Evolutionary conservation across 2,888 invertebrate genomes (phyloP), one percentile per base, ranked within the genome.

Genomic region (Eucera pruinosa): DNA sequence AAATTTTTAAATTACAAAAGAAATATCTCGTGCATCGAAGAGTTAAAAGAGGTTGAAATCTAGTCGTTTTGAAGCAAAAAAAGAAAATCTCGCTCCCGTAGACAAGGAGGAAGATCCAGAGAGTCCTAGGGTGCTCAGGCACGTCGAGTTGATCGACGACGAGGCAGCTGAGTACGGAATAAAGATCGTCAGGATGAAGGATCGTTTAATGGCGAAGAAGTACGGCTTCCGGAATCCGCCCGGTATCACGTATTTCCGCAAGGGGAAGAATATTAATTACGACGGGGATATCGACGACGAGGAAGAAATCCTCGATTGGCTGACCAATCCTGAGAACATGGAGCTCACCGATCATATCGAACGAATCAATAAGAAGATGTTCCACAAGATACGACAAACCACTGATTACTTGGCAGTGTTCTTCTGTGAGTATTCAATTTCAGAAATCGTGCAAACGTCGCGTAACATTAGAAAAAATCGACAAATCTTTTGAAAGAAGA

Each of bases 271-370:
- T 78, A 97, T 98, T 18, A 97, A 97, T 90, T 98, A 98, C 89
- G 98, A 98, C 87, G 98, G 98, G 15, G 98, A 98, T 87, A 96
- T 98, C 78, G 97, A 97, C 86, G 97, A 97, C 86, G 97, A 97
- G 88, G 97, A 97, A 91, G 95, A 96, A 87, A 94, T 97, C 69
- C 93, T 98, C 36, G 98, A 98, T 90, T 98, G 98, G 98, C 93
- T 98, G 15, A 98, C 98, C 0, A 96, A 97, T 91, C 98, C 98
- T 0, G 97, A 97, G 87, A 98, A 98, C 87, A 98, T 98, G 98
- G 98, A 98, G 92, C 94, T 98, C 75, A 97, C 97, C 5, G 98
- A 98, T 92, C 97, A 97, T 85, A 98, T 98, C 65, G 98, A 98
- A 92, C 95, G 96, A 90, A 97, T 98, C 15, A 98, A 98, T 91